Evolutionary conservation across 2,888 invertebrate genomes (phyloP), one percentile per base, ranked within the genome.

Genomic region (Drosophila nr. perissopoda): DNA sequence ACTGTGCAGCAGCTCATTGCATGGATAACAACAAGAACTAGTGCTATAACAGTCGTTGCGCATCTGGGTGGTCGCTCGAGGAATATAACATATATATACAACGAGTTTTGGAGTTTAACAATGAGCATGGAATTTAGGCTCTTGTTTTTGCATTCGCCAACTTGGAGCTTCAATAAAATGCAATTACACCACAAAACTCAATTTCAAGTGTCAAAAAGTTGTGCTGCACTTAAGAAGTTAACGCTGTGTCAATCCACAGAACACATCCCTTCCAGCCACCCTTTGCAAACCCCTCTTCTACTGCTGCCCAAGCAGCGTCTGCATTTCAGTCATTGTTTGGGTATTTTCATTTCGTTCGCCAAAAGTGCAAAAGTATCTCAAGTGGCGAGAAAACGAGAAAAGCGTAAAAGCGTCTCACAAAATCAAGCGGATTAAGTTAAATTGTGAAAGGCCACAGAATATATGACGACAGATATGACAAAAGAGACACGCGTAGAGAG

Each of bases 141-240:
- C 72, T 81, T 72, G 75, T 77, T 89, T 76, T 84, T 70, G 46
- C 66, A 57, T 60, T 76, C 60, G 48, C 7, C 49, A 77, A 67
- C 46, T 78, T 71, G 65, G 54, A 61, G 81, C 74, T 71, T 74
- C 91, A 88, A 91, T 88, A 88, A 91, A 86, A 91, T 91, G 87
- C 91, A 87, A 88, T 90, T 91, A 90, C 86, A 88, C 85, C 91
- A 67, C 88, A 90, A 90, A 83, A 83, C 83, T 88, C 87, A 82
- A 91, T 91, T 90, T 79, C 70, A 87, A 91, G 90, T 90, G 91
- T 88, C 78, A 89, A 82, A 83, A 88, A 90, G 82, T 80, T 92
- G 84, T 76, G 78, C 86, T 90, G 86, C 89, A 91, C 91, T 87
- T 85, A 81, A 80, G 89, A 91, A 89, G 81, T 77, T 90, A 87